Base-by-base conservation (phyloP, 1,140 invertebrate species). In the Asbolus verrucosus region DNA sequence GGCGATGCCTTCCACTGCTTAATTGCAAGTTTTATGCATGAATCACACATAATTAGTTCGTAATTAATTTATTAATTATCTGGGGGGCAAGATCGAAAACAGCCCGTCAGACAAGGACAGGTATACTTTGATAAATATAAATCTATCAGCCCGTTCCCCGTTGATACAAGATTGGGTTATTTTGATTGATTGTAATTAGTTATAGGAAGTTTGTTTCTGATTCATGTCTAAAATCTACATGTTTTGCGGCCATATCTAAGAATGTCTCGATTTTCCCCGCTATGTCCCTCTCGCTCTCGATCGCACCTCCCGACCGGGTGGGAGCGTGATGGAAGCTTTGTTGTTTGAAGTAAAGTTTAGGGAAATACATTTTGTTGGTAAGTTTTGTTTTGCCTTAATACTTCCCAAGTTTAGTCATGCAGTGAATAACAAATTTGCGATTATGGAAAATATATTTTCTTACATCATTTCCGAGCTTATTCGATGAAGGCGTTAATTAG, bases 141-240 rank as follows among this genome's bases (percentile, higher is more conserved):
- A 54, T 54, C 46, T 54, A 54, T 54, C 46, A 50, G 18, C 43
- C 9, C 16, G 15, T 2, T n/a, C 24, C 6, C 33, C 16, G 43
- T 21, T 50, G 43, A 50, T 50, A 18, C 43, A 54, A 54, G 46
- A 54, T 54, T 54, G 19, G 46, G 46, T 54, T 39, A 63, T 63
- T 63, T 73, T 73, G 71, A 73, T 73, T 73, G 71, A 73, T 73
- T 73, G 71, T 69, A 73, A 73, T 73, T 73, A 73, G 65, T 65
- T 70, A 73, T 73, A 70, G 68, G 65, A 73, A 66, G 62, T 73
- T 70, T 70, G 71, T 73, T 72, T 72, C 67, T 72, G 70, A 72
- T 72, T 59, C 70, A 72, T 66, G 70, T 72, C 70, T 66, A 69
- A 66, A 72, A 69, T 69, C 66, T 63, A 59, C 66, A 72, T 72